Percentiles rank a stretch among this genome's conserved stretches.
phyloP scores from a whole-genome alignment of 2,888 invertebrate genomes.

The Idaea biselata region DNA sequence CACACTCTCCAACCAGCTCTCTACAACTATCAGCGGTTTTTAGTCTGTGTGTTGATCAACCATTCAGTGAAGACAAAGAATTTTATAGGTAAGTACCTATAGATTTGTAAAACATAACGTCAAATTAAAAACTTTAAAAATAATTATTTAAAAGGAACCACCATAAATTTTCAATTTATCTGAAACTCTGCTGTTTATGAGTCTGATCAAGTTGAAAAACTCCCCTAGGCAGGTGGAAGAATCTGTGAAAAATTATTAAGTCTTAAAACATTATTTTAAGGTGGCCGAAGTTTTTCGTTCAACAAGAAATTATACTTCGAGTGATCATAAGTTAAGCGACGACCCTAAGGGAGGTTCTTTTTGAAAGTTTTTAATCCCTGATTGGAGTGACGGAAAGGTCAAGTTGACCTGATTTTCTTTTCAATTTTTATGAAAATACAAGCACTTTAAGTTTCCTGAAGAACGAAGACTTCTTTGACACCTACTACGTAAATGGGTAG shows the following conservation, averaged over 20 bases:
- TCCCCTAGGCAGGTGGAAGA: neutral
- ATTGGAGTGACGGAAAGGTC: constrained; percentile 1
- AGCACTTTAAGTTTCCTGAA: neutral
- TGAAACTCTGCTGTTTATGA: neutral
- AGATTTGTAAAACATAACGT: neutral
- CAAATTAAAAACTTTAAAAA: neutral
- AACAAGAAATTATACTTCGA: neutral
- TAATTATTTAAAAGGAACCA: neutral
- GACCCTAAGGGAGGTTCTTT: neutral
- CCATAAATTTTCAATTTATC: neutral
- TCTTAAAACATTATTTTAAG: neutral
- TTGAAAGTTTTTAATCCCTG: neutral
- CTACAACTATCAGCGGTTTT: too few species aligned
- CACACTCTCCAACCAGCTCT: too few species aligned
- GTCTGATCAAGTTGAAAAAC: neutral
- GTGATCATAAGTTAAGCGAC: neutral
- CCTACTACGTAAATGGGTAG: neutral
- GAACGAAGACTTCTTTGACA: neutral
- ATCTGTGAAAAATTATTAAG: neutral
- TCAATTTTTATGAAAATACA: neutral
- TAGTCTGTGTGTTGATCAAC: too few species aligned
- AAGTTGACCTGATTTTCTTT: neutral
- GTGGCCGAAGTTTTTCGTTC: neutral
- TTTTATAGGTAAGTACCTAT: too few species aligned
- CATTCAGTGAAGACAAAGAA: too few species aligned